These are phyloP conservation scores for Dicyrtomina minuta DNA, from an alignment of 2,888 invertebrate genomes.

Conservation along the genomic window DNA sequence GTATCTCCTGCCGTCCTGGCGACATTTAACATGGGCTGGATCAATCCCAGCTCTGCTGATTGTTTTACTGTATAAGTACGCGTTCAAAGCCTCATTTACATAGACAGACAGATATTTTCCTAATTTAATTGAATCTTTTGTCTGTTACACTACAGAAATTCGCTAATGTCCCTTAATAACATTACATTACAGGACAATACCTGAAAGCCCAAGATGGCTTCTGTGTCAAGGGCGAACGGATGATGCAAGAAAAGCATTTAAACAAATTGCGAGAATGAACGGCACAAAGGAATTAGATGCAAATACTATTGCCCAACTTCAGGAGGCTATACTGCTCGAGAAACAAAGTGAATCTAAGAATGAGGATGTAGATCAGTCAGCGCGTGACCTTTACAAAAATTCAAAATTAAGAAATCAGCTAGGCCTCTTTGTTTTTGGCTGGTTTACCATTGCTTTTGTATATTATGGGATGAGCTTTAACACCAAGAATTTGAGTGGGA, in stretches of 20 bases:
- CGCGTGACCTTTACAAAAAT: too few relatives aligned
- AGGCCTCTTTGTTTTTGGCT: too few relatives aligned
- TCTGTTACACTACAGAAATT: background rate
- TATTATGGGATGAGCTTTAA: constrained; percentile 48
- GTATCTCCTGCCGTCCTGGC: constrained; percentile 38
- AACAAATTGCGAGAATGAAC: constrained; percentile 44
- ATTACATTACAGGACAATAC: constrained; percentile 36
- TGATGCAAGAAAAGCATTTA: constrained; percentile 38
- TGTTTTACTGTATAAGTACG: background rate
- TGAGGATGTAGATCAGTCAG: too few relatives aligned
- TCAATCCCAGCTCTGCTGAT: constrained; percentile 3
- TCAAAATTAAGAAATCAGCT: too few relatives aligned
- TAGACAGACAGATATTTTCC: too few relatives aligned
- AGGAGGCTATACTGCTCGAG: too few relatives aligned
- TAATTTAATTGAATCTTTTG: background rate
- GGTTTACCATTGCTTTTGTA: constrained; percentile 21
- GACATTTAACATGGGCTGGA: constrained; percentile 37
- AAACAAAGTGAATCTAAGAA: background rate
- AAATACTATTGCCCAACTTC: background rate
- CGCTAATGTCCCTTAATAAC: too few relatives aligned
- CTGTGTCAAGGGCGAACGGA: constrained; percentile 39
- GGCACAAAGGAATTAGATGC: constrained; percentile 29
- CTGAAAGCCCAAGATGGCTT: constrained; percentile 48
- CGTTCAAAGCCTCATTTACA: background rate
- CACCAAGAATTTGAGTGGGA: constrained; percentile 44